These are phyloP conservation scores for Coptodon bakossiorum DNA, from an alignment of 2,113 vertebrate genomes.

Conservation along the genomic window DNA sequence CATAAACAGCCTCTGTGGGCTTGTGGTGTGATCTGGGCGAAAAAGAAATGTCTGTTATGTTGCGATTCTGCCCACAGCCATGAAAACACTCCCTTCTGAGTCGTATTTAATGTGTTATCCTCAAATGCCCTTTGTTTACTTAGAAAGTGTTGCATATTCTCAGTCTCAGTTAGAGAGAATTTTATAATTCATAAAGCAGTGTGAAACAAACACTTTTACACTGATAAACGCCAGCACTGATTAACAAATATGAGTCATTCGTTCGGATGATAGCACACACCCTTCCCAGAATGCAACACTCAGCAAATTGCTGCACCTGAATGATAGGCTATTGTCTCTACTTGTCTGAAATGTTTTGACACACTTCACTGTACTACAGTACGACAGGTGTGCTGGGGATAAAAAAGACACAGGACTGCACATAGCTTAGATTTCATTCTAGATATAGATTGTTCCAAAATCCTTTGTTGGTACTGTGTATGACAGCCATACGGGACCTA, in stretches of 20 bases:
- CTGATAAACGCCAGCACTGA: background rate
- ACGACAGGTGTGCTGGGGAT: background rate
- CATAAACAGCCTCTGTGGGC: constrained; percentile 33
- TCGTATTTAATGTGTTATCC: background rate
- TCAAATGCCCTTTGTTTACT: background rate
- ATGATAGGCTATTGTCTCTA: background rate
- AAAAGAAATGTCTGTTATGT: constrained; percentile 49
- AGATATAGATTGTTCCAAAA: background rate
- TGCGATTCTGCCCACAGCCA: constrained; percentile 20
- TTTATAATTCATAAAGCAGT: background rate
- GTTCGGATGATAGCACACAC: background rate
- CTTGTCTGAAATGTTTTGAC: background rate
- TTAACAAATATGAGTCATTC: background rate
- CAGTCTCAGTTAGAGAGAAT: background rate
- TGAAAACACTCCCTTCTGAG: background rate
- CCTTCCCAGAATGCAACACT: background rate
- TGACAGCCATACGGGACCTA: background rate
- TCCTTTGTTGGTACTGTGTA: background rate
- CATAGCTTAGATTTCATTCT: background rate
- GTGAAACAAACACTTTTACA: background rate
- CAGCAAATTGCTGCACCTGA: background rate
- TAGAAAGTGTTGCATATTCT: background rate
- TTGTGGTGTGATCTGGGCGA: background rate
- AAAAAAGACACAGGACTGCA: background rate
- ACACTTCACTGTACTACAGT: background rate